A percentile compares a stretch with the other conserved stretches of the same genome.
Conservation (phyloP, 2,797 vertebrate genomes). For the Phaenicophaeus curvirostris region DNA sequence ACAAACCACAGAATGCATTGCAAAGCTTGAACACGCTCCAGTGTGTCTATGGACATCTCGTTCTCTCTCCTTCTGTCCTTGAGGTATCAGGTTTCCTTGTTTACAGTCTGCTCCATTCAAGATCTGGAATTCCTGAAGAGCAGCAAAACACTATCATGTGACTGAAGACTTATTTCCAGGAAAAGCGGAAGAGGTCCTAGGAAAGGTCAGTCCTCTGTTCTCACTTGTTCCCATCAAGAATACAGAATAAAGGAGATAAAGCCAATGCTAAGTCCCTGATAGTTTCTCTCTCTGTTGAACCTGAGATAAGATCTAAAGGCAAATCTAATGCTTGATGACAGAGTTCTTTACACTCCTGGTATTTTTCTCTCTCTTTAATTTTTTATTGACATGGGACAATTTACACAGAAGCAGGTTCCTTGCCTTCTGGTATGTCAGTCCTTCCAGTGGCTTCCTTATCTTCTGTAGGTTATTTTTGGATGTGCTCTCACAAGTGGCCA, state of each 20-base stretch:
- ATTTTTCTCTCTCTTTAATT: neutral
- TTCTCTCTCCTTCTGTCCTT: conserved; percentile 66
- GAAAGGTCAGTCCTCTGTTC: conserved; percentile 2
- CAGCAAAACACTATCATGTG: conserved; percentile 72
- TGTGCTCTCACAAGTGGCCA: neutral
- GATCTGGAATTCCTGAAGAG: conserved; percentile 74
- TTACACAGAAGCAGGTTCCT: neutral
- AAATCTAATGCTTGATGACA: neutral
- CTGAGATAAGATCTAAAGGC: neutral
- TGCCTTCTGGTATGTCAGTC: neutral
- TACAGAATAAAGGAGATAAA: neutral
- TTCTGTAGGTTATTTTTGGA: neutral
- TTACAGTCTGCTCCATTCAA: conserved; percentile 64
- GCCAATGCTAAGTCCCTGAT: neutral
- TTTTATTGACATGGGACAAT: neutral
- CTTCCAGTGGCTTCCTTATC: neutral
- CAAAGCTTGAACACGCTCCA: conserved; percentile 47
- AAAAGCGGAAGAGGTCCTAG: conserved; percentile 53
- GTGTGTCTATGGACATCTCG: conserved; percentile 64
- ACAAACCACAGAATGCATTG: conserved; percentile 47
- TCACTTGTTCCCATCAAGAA: neutral
- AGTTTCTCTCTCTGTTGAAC: neutral
- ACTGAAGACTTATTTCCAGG: conserved; percentile 65
- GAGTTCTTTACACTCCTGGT: neutral
- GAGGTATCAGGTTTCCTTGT: conserved; percentile 70